Base-by-base conservation (phyloP, 2,113 vertebrate species). In the Aspidoscelis tigris region DNA sequence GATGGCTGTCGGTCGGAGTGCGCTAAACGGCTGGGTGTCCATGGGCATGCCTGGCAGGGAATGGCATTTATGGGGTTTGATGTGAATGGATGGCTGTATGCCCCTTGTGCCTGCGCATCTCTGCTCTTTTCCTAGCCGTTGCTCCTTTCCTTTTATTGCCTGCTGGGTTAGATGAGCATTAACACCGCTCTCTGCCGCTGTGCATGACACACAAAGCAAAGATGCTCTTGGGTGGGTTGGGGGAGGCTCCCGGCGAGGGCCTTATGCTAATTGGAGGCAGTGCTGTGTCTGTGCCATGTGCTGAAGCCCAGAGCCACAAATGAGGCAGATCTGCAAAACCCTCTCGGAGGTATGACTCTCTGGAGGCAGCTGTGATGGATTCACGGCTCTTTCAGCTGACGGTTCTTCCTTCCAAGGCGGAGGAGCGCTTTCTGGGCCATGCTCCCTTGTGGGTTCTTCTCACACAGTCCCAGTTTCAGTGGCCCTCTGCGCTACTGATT, bases 331-430 rank as follows among this genome's bases (percentile, higher is more conserved):
- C n/a, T 14, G n/a, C n/a, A 18, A 14, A 33, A 10, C 11, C 16
- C n/a, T 75, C 83, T 50, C 58, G 22, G 11, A 55, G 78, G 78
- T 61, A 8, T 14, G 7, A 7, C 78, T 75, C 71, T 80, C 84
- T 22, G 33, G 70, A 75, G 84, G 77, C 78, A 8, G 12, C 33
- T 0, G 69, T 41, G 55, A 66, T 64, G 43, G 43, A 79, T 44
- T 50, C n/a, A 3, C 69, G 18, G 50, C 58, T 58, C 43, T 65
- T 50, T 69, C 71, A 5, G 78, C 50, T 66, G 78, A 41, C 64
- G 58, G 71, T 61, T 81, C 71, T 44, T 85, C 61, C 61, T 83
- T 80, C 71, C 71, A 65, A 33, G 33, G 33, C 33, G n/a, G 58
- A 20, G 8, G 55, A 66, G 41, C 11, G 55, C 69, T 72, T 80